Percentiles rank a stretch among this genome's conserved stretches.
Evolutionary conservation across 2,797 vertebrate species (phyloP).

Genomic region (Garrulus glandarius): DNA sequence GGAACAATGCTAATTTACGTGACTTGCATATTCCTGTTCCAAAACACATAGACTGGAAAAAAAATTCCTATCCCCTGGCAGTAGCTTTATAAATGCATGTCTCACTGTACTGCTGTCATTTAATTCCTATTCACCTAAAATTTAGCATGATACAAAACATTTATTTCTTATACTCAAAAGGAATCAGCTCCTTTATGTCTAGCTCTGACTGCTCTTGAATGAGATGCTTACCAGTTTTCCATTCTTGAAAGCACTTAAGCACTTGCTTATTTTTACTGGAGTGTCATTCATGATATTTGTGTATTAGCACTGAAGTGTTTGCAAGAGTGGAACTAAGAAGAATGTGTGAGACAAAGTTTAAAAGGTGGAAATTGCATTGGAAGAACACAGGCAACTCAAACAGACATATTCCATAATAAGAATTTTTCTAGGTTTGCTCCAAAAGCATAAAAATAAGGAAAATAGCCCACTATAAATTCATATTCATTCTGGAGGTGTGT

Average conservation of each 20-base stretch:
- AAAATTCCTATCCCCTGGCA: background rate
- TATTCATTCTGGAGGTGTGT: background rate
- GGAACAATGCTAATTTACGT: background rate
- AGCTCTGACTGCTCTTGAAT: constrained; percentile 3
- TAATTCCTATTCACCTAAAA: background rate
- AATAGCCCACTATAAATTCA: background rate
- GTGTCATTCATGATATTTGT: background rate
- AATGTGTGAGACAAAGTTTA: background rate
- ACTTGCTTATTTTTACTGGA: constrained; percentile 10
- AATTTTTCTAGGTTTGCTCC: background rate
- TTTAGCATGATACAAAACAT: background rate
- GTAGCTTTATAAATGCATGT: background rate
- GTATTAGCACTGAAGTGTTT: background rate
- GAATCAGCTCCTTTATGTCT: background rate
- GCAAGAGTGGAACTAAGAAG: background rate
- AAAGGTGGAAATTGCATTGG: background rate
- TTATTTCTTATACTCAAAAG: background rate
- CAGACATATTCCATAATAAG: background rate
- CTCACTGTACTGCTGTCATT: background rate
- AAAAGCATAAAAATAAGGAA: background rate
- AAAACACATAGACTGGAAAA: background rate
- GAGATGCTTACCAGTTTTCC: background rate
- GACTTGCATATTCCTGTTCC: background rate
- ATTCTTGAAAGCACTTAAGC: constrained; percentile 22
- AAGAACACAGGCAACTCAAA: background rate